Evolutionary conservation across 2,797 vertebrate species (phyloP).

Genomic region (Pipistrellus nathusii): DNA sequence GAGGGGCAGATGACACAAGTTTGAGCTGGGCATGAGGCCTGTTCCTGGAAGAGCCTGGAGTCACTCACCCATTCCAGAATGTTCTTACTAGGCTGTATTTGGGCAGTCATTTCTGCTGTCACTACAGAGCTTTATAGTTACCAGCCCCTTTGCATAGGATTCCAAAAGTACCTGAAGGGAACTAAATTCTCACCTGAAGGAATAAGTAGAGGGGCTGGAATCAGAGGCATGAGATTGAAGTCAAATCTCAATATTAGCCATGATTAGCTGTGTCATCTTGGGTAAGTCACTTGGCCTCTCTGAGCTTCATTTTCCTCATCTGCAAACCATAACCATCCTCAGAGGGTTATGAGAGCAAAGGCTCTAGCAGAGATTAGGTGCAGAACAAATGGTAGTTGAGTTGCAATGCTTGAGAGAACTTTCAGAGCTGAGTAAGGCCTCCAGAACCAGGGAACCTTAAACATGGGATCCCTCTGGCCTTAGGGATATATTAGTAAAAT

Average conservation of each 20-base stretch:
- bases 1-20: conserved; percentile 34
- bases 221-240: not conserved
- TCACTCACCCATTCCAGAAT: not conserved
- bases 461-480: not conserved
- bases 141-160: not conserved
- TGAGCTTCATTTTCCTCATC: not conserved
- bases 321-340: not conserved
- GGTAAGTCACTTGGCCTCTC: not conserved
- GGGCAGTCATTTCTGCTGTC: not conserved
- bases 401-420: not conserved
- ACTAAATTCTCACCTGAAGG: not conserved
- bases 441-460: not conserved
- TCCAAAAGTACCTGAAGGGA: not conserved
- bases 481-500: not conserved
- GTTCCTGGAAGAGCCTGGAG: not conserved
- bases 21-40: not conserved
- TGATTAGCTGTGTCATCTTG: not conserved
- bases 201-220: not conserved
- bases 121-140: not conserved
- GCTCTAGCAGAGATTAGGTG: not conserved
- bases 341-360: not conserved
- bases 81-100: not conserved
- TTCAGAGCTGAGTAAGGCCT: not conserved
- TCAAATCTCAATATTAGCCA: not conserved
- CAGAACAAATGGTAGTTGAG: not conserved